Evolutionary conservation across 2,797 vertebrate species (phyloP).

Genomic region (Otolemur crassicaudatus): DNA sequence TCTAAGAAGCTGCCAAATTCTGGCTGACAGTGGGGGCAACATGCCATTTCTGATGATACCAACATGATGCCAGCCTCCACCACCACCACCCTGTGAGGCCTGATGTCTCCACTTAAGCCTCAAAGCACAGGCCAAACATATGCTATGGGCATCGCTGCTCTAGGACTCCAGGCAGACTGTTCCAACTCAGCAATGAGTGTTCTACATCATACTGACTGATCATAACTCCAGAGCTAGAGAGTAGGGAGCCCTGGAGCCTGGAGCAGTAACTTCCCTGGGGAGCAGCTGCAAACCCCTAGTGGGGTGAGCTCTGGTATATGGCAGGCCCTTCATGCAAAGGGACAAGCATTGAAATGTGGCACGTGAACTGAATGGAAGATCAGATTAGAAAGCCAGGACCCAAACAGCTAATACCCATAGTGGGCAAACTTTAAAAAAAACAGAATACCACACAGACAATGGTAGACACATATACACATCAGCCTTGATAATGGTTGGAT

Average conservation of each 20-base stretch:
- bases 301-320: background rate
- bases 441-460: background rate
- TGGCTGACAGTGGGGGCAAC: background rate
- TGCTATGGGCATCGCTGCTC: background rate
- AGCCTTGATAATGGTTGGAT: background rate
- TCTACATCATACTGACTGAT: background rate
- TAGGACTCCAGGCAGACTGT: background rate
- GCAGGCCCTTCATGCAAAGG: background rate
- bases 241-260: background rate
- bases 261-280: background rate
- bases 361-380: background rate
- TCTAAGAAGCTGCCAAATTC: background rate
- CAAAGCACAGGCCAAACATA: background rate
- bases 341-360: background rate
- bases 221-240: background rate
- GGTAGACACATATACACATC: background rate
- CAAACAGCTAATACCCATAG: background rate
- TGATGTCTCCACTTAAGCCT: background rate
- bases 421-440: background rate
- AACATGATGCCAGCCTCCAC: background rate
- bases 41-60: background rate
- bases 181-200: background rate
- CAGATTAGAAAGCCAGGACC: background rate
- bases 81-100: background rate
- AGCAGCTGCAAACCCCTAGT: background rate